Base-by-base conservation (phyloP, 2,888 invertebrate genomes). In the Acleris emargana region DNA sequence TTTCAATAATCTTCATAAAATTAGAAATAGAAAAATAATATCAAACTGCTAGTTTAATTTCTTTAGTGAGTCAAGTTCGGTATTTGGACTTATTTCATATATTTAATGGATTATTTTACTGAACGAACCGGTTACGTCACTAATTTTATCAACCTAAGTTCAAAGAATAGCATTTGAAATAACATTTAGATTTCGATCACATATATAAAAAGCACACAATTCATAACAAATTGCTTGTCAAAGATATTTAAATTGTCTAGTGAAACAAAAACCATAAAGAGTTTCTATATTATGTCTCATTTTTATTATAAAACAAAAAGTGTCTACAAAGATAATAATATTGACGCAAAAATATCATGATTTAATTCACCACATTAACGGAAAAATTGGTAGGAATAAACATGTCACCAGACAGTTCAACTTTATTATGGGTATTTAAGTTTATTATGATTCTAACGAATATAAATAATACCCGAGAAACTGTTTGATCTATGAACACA, bases 1-100 rank as follows among this genome's bases (percentile, higher is more conserved):
- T 76, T 87, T 87, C 76, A 83, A 87, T 88, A 87, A 87, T 88
- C 84, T 84, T 87, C 88, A 86, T 91, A 91, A 91, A 90, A 92
- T 91, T 89, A 91, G 90, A 89, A 87, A 91, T 92, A 91, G 90
- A 91, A 91, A 92, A 92, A 91, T 92, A 91, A 91, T 92, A 92
- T 92, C 89, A 91, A 91, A 91, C 85, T 89, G 84, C 88, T 89
- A 86, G 82, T 82, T 77, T 83, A 80, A 85, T 86, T 87, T 89
- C 89, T 90, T 84, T 68, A 77, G 79, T 82, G 81, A 86, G 86
- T 88, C 85, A 84, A 80, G 75, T 51, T 22, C 42, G 18, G 7
- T 43, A 45, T 57, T 25, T 7, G 45, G 45, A 42, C 43, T 20
- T 16, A 25, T 51, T 54, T 54, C 22, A 50, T 59, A 58, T 49